phyloP scores from a whole-genome alignment of 2,113 vertebrate species.

The Phaethon lepturus region DNA sequence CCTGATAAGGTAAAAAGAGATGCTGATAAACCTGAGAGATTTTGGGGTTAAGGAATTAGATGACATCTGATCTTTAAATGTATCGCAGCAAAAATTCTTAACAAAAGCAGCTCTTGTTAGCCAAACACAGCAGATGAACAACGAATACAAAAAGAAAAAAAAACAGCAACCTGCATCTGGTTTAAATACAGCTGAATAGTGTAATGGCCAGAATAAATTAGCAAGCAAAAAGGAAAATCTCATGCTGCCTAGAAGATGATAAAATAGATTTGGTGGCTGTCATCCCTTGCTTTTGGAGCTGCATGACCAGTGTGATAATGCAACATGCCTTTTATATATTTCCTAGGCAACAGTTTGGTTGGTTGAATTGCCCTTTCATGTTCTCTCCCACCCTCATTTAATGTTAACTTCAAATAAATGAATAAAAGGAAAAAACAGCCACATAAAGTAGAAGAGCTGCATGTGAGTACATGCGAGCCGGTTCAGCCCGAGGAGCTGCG shows the following conservation, averaged over 20 bases:
- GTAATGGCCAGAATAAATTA: conserved; percentile 24
- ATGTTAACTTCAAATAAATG: not conserved
- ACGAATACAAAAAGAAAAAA: not conserved
- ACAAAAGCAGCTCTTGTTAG: conserved; percentile 13
- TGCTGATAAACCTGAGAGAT: not conserved
- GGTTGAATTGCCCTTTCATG: not conserved
- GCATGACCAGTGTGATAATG: not conserved
- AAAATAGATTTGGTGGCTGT: conserved; percentile 4
- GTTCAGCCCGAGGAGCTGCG: not conserved
- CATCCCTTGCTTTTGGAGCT: not conserved
- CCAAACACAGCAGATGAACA: not conserved
- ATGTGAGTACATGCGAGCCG: not conserved
- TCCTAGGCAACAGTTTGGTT: not conserved
- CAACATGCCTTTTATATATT: not conserved
- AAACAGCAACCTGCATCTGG: conserved; percentile 1
- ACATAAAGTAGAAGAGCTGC: not conserved
- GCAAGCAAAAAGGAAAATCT: not conserved
- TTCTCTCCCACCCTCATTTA: not conserved
- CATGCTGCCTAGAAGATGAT: conserved; percentile 8
- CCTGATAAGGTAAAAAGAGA: not conserved
- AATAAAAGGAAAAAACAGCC: not conserved
- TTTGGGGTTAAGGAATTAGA: not conserved
- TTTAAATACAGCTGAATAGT: conserved; percentile 34
- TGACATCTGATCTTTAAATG: conserved; percentile 19
- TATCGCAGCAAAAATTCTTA: not conserved